A percentile compares a stretch with the other conserved stretches of the same genome.
Evolutionary conservation across 2,797 vertebrate genomes (phyloP).

Genomic region (Chelon auratus): DNA sequence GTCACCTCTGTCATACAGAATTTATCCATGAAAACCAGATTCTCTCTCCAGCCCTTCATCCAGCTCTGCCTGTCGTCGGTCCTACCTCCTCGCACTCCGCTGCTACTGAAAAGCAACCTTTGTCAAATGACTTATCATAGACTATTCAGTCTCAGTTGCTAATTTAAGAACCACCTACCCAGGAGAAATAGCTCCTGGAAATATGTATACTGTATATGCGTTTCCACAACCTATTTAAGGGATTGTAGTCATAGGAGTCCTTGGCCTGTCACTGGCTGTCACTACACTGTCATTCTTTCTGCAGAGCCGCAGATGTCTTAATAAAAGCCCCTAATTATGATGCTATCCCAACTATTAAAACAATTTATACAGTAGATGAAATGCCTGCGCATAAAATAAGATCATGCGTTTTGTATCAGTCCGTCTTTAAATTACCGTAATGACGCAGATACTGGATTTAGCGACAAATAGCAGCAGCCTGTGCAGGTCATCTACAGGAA

Average conservation of each 20-base stretch:
- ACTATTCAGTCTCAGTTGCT: constrained; percentile 10
- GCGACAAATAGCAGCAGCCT: no score
- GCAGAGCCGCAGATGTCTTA: neutral
- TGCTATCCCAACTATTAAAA: no score
- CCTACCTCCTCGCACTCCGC: constrained; percentile 13
- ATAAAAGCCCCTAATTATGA: no score
- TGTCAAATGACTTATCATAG: constrained; percentile 11
- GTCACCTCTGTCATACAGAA: constrained; percentile 60
- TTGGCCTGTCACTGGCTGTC: neutral
- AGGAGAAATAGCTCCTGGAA: constrained; percentile 8
- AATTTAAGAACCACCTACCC: constrained; percentile 7
- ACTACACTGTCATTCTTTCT: neutral
- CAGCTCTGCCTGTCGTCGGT: constrained; percentile 17
- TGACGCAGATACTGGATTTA: no score
- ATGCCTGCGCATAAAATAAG: no score
- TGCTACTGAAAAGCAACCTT: constrained; percentile 11
- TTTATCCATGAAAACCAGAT: constrained; percentile 49
- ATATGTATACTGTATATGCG: constrained; percentile 1
- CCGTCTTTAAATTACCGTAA: no score
- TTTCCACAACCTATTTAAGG: neutral
- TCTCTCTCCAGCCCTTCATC: constrained; percentile 22
- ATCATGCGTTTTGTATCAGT: no score
- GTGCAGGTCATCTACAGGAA: no score
- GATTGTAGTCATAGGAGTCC: neutral
- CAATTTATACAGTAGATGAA: no score